phyloP scores from a whole-genome alignment of 2,797 vertebrate species.

The Chaetophractus vellerosus region DNA sequence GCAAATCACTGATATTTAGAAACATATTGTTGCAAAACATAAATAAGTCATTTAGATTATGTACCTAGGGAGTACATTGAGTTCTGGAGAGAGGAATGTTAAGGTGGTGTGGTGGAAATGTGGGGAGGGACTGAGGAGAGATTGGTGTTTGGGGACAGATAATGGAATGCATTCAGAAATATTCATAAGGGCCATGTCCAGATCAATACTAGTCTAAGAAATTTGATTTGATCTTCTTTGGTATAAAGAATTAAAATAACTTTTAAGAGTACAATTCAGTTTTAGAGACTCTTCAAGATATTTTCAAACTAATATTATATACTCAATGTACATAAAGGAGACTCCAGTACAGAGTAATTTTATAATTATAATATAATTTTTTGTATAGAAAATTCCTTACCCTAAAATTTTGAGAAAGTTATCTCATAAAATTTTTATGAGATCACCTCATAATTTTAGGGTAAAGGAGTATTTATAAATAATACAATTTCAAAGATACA shows the following conservation, averaged over 20 bases:
- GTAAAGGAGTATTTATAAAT: neutral
- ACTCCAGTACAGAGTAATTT: neutral
- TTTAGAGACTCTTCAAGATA: neutral
- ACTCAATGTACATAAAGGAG: neutral
- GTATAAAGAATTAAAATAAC: neutral
- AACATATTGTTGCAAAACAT: neutral
- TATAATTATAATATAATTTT: neutral
- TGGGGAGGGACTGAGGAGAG: too few species aligned
- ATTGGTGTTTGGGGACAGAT: neutral
- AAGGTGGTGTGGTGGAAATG: too few species aligned
- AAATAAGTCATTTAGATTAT: neutral
- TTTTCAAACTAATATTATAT: neutral
- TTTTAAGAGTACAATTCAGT: neutral
- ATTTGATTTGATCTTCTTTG: neutral
- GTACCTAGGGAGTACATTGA: too few species aligned
- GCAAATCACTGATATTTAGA: neutral
- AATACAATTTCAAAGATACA: neutral
- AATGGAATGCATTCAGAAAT: neutral
- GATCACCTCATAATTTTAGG: neutral
- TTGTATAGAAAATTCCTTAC: too few species aligned
- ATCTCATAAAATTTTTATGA: too few species aligned
- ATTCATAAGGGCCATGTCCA: fast-evolving
- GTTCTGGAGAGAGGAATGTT: neutral
- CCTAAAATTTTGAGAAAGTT: too few species aligned
- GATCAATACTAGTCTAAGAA: neutral